A percentile compares a stretch with the other conserved stretches of the same genome.
These are phyloP conservation scores for Helicoverpa zea DNA, from an alignment of 1,140 invertebrate genomes.

Conservation along the genomic window DNA sequence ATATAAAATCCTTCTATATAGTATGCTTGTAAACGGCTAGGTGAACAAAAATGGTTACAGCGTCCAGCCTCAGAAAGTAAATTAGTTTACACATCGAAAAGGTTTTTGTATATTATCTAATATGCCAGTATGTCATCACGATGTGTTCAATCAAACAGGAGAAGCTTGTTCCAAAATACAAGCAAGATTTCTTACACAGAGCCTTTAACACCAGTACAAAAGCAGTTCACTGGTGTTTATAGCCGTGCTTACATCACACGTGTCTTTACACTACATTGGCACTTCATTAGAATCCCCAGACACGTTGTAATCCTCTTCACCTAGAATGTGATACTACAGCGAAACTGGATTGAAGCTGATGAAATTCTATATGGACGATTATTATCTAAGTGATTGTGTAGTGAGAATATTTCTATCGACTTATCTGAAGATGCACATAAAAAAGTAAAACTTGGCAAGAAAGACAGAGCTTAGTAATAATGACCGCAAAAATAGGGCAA, in stretches of 20 bases:
- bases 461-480: too few species aligned
- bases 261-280: background rate
- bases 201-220: slow-evolving; percentile 5
- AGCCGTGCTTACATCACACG: slow-evolving; percentile 9
- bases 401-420: too few species aligned
- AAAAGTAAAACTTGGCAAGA: too few species aligned
- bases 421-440: too few species aligned
- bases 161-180: background rate
- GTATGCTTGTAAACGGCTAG: too few species aligned
- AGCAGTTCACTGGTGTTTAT: slow-evolving; percentile 5
- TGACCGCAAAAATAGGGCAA: too few species aligned
- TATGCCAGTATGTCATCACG: too few species aligned
- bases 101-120: too few species aligned
- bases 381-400: background rate
- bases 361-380: background rate
- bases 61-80: too few species aligned
- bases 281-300: slow-evolving; percentile 9
- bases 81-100: too few species aligned
- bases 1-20: too few species aligned
- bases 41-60: too few species aligned
- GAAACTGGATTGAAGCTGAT: background rate
- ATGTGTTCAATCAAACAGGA: background rate
- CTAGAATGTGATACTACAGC: background rate
- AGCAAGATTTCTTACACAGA: background rate
- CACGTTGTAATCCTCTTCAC: slow-evolving; percentile 15